phyloP scores from a whole-genome alignment of 2,888 invertebrate species.

The Incurvaria masculella region DNA sequence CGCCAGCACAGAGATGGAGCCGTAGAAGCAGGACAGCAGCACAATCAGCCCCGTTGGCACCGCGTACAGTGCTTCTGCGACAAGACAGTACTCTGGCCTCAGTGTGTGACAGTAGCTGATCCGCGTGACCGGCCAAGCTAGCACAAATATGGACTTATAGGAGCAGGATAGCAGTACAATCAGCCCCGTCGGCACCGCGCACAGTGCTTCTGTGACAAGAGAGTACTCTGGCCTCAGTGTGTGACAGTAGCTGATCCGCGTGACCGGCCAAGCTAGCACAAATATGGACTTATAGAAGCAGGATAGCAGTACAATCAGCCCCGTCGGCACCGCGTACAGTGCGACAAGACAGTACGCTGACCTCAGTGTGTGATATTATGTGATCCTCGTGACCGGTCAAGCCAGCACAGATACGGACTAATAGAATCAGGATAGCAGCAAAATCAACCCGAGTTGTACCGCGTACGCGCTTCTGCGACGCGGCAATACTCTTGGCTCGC shows the following conservation, averaged over 20 bases:
- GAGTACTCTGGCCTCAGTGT: too few relatives aligned
- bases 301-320: constrained; percentile 70
- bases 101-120: constrained; percentile 32
- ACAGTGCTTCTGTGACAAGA: constrained; percentile 57
- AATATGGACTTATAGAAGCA: constrained; percentile 81
- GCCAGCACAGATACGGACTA: too few relatives aligned
- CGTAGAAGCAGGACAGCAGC: constrained; percentile 74
- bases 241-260: constrained; percentile 57
- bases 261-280: constrained; percentile 74
- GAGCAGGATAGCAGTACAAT: constrained; percentile 72
- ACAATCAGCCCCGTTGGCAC: constrained; percentile 72
- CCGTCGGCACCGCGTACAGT: constrained; percentile 71
- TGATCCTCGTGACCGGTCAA: too few relatives aligned
- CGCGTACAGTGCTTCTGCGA: constrained; percentile 63
- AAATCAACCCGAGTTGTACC: constrained; percentile 85
- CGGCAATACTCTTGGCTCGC: constrained; percentile 84
- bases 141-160: constrained; percentile 77
- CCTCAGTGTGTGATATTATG: too few relatives aligned
- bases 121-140: constrained; percentile 82
- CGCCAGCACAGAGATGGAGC: constrained; percentile 75
- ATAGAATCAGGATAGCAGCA: too few relatives aligned
- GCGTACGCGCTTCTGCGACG: constrained; percentile 83
- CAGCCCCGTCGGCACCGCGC: constrained; percentile 71
- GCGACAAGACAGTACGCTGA: constrained; percentile 16
- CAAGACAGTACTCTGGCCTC: too few relatives aligned